A percentile compares a stretch with the other conserved stretches of the same genome.
phyloP scores from a whole-genome alignment of 2,113 vertebrate species.

The Lucifuga dentata region DNA sequence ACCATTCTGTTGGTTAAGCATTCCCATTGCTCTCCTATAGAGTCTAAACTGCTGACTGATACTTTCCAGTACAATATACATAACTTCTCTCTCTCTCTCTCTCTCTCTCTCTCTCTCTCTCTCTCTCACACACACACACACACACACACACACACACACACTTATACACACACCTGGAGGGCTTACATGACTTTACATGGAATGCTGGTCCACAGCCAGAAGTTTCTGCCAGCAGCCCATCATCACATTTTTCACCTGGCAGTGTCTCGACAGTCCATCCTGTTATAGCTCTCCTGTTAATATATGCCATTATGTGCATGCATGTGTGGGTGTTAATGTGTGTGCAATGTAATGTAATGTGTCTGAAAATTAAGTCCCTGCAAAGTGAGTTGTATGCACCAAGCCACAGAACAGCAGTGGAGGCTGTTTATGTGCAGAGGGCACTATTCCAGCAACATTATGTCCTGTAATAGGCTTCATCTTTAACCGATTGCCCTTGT shows the following conservation, averaged over 20 bases:
- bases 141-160: conserved; percentile 8
- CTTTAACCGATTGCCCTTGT: conserved; percentile 47
- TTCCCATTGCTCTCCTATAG: conserved; percentile 42
- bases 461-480: conserved; percentile 53
- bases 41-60: conserved; percentile 62
- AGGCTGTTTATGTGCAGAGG: conserved; percentile 33
- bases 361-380: conserved; percentile 53
- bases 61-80: conserved; percentile 49
- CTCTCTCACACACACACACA: conserved; percentile 22
- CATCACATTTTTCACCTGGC: conserved; percentile 72
- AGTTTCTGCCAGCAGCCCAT: conserved; percentile 70
- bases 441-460: conserved; percentile 43
- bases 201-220: conserved; percentile 63
- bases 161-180: conserved; percentile 52
- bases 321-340: conserved; percentile 37
- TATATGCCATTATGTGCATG: conserved; percentile 27
- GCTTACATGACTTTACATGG: conserved; percentile 70
- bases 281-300: conserved; percentile 56
- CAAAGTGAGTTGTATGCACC: conserved; percentile 7
- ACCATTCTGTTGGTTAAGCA: conserved; percentile 36
- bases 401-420: conserved; percentile 33
- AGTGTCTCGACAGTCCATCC: conserved; percentile 61
- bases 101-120: no score
- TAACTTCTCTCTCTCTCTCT: no score
- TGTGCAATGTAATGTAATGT: conserved; percentile 39